Base-by-base conservation (phyloP, 2,888 invertebrate genomes). In the Oligia strigilis region DNA sequence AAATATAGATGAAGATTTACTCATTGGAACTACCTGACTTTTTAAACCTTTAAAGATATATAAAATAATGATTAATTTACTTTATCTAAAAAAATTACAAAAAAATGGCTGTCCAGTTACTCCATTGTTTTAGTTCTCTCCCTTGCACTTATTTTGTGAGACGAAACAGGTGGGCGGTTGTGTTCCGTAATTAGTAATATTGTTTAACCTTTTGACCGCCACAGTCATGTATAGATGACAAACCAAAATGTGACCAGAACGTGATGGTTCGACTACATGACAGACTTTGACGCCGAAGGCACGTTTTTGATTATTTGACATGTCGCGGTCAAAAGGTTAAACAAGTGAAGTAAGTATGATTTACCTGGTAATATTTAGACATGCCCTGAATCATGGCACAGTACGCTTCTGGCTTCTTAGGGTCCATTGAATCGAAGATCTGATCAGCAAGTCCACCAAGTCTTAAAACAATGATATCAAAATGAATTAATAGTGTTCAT, bases 301-400 rank as follows among this genome's bases (percentile, higher is more conserved):
- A 36, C 36, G 36, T 2, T 36, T 36, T 36, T 36, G 36, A 36
- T 36, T 36, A 36, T 36, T 36, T 36, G 36, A 36, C 36, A 3
- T 36, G 2, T 36, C 36, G 36, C 36, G 36, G 36, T 36, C 36
- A 36, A 36, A 36, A 36, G 36, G 36, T 36, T 36, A 64, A 64
- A 64, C 36, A 65, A 65, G 65, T 40, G 23, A 66, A 43, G 23
- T 23, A 66, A 43, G 23, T 14, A 55, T 72, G 13, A 58, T 52
- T 49, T 95, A 97, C 97, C 96, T 98, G 97, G 89, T 96, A 97
- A 94, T 98, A 98, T 94, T 98, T 99, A 4, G 98, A 97, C 98
- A 98, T 98, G 72, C 99, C 99, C 92, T 98, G 98, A 81, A 99
- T 98, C 72, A 99, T 95, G 4, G 98, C 97, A 87, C 98, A 98